phyloP scores from a whole-genome alignment of 2,888 invertebrate genomes.

The Lasius platythorax region DNA sequence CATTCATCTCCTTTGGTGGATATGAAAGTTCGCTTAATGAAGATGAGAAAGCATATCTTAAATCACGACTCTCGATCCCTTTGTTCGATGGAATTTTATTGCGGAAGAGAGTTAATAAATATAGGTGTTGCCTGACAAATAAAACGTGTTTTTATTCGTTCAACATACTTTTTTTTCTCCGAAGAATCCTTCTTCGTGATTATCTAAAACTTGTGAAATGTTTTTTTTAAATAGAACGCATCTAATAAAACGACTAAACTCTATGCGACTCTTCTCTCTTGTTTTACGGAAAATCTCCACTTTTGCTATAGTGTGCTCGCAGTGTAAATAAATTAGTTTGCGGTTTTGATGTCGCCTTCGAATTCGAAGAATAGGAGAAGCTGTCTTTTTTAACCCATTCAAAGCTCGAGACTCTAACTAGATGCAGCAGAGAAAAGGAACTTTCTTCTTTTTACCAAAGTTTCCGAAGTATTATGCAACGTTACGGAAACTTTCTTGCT shows the following conservation, averaged over 20 bases:
- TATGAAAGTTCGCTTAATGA: slow-evolving; percentile 31
- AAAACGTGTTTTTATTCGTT: background rate
- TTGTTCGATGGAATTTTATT: slow-evolving; percentile 5
- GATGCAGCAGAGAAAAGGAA: background rate
- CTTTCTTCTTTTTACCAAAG: slow-evolving; percentile 13
- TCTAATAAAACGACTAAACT: background rate
- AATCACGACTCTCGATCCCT: background rate
- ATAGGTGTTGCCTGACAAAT: background rate
- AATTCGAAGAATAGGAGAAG: background rate
- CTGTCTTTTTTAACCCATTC: background rate
- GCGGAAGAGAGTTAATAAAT: background rate
- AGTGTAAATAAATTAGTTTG: background rate
- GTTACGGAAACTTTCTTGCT: slow-evolving; percentile 22
- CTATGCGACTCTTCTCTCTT: background rate
- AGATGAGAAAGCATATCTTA: slow-evolving; percentile 27
- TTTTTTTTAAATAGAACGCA: background rate
- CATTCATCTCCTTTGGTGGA: background rate
- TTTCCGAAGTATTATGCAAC: background rate
- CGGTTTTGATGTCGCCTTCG: background rate
- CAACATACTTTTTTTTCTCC: background rate
- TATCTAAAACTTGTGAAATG: background rate
- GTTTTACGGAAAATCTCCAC: background rate
- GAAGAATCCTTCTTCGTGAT: background rate
- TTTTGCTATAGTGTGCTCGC: background rate
- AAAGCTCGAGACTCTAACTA: slow-evolving; percentile 15